Evolutionary conservation across 2,797 vertebrate genomes (phyloP).

Genomic region (Rhinophrynus dorsalis): DNA sequence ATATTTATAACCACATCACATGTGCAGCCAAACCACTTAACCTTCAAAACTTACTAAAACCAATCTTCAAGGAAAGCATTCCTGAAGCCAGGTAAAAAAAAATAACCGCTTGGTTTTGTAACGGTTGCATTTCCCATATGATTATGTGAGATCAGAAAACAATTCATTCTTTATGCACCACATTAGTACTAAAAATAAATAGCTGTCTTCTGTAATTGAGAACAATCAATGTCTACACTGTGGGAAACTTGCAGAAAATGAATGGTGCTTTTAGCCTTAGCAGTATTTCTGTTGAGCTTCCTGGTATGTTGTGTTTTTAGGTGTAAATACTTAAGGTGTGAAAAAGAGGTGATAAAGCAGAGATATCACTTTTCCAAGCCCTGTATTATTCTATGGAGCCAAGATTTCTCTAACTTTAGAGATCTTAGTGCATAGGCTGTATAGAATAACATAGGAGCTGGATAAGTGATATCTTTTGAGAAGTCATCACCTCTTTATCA

Average conservation of each 20-base stretch:
- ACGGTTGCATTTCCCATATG: constrained; percentile 32
- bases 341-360: too few species aligned
- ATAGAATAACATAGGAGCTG: too few species aligned
- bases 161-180: constrained; percentile 34
- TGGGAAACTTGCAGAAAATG: constrained; percentile 6
- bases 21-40: constrained; percentile 32
- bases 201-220: constrained; percentile 9
- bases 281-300: neutral
- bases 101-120: constrained; percentile 32
- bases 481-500: too few species aligned
- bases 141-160: constrained; percentile 20
- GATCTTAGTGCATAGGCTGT: too few species aligned
- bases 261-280: neutral
- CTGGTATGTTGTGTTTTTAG: neutral
- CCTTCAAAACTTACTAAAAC: constrained; percentile 33
- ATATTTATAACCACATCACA: constrained; percentile 48
- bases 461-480: too few species aligned
- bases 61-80: constrained; percentile 33
- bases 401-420: too few species aligned
- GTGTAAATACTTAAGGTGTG: too few species aligned
- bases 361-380: too few species aligned
- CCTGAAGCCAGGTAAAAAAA: constrained; percentile 24
- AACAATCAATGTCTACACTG: constrained; percentile 14
- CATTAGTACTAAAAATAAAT: constrained; percentile 15
- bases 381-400: too few species aligned